Base-by-base conservation (phyloP, 2,888 invertebrate genomes). In the Tortrix viridana region DNA sequence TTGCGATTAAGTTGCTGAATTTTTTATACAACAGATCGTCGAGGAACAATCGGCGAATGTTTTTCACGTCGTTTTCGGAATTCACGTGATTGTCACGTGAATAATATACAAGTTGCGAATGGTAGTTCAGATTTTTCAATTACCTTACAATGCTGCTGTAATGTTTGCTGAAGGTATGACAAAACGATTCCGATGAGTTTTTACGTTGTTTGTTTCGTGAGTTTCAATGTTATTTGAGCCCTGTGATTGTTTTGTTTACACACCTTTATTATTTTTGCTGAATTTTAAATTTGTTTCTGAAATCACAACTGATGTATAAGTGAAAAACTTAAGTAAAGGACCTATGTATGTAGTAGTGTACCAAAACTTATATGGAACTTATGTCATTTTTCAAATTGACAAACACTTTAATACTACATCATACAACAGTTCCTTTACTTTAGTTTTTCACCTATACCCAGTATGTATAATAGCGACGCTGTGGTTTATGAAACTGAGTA, bases 61-160 rank as follows among this genome's bases (percentile, higher is more conserved):
- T 90, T 88, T 89, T 86, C 85, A 78, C 77, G 73, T 86, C 88
- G 89, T 88, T 91, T 90, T 90, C 86, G 82, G 77, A 81, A 84
- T 87, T 79, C 85, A 84, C 86, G 75, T 88, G 88, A 91, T 90
- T 91, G 90, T 88, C 82, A 72, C 72, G 72, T 91, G 86, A 92
- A 92, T 92, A 88, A 89, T 90, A 76, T 69, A 91, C 81, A 67
- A 66, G 68, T 68, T 63, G 69, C 71, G 70, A 78, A 74, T 79
- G 76, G 86, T 87, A 85, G 86, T 86, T 86, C 78, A 78, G 81
- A 89, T 85, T 91, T 89, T 90, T 89, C 89, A 89, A 91, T 91
- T 90, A 91, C 83, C 81, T 82, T 79, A 88, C 87, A 89, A 89
- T 87, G 83, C 76, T 66, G 70, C 69, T 67, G 65, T 69, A 71